Evolutionary conservation across 2,797 vertebrate species (phyloP), one percentile per base, ranked within the genome.

Genomic region (Poeciliopsis infans): DNA sequence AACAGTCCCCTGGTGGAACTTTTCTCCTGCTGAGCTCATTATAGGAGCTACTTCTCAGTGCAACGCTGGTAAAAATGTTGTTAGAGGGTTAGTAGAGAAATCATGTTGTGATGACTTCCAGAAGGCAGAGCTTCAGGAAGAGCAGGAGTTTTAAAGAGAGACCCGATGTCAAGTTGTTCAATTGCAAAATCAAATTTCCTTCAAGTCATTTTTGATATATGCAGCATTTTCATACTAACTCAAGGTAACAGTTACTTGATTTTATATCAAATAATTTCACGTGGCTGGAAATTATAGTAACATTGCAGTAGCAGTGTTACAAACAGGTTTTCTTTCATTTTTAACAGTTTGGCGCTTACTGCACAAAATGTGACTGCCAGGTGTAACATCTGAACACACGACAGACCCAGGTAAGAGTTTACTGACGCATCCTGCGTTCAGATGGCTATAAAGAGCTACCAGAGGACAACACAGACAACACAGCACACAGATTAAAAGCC

Each of bases 261-360:
- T 25, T 53, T 25, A 53, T 51, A 23, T 51, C 7, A 51, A 51
- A 47, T 41, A 46, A 33, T 59, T 73, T 39, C 5, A 31, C 20
- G 57, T 7, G 31, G 33, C 36, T 81, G 64, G 46, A 33, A 46
- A 53, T 31, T 31, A 31, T 31, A 31, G 31, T 31, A 31, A 31
- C 31, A 31, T 1, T 51, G 49, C 43, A 43, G 28, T 12, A 31
- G 25, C 55, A 66, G 15, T 3, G 2, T 7, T 68, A 41, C 20
- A 71, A 28, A 46, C 47, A 51, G 1, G 51, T 83, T 66, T 57
- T 16, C 41, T 41, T 31, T 59, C 33, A 53, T 78, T 55, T 64
- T 77, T 25, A 41, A 57, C 39, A 41, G n/a, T 45, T 39, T 28
- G 3, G 10, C 7, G 33, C 43, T 55, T 15, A 39, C 23, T 77